Conservation (phyloP, 2,888 invertebrate species). For the Ellobium chinense region DNA sequence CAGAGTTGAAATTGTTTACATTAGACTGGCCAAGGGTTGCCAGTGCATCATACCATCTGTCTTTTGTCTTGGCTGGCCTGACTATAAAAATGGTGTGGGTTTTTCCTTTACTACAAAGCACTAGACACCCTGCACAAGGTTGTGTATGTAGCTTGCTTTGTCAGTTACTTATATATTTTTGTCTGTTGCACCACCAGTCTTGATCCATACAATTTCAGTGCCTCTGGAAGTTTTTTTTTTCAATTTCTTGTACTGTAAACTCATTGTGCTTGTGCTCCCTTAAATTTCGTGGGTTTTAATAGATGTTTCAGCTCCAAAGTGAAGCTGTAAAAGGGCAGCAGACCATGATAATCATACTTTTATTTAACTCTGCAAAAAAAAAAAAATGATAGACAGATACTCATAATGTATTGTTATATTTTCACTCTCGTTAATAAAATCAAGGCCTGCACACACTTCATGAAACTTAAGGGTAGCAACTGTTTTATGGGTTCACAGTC, state of each 20-base stretch:
- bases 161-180: conserved; percentile 12
- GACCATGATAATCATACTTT: too few relatives aligned
- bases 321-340: too few relatives aligned
- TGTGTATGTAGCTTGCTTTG: conserved; percentile 43
- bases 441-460: too few relatives aligned
- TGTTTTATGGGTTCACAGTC: too few relatives aligned
- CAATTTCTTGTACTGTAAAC: background rate
- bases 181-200: conserved; percentile 21
- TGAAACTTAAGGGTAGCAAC: too few relatives aligned
- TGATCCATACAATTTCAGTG: conserved; percentile 18
- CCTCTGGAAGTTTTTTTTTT: background rate
- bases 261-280: background rate
- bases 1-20: background rate
- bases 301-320: too few relatives aligned
- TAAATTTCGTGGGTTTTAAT: conserved; percentile 13
- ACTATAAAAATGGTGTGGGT: conserved; percentile 19
- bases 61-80: conserved; percentile 1
- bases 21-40: background rate
- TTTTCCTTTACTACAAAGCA: conserved; percentile 15
- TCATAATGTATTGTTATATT: too few relatives aligned
- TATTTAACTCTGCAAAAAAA: too few relatives aligned
- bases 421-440: too few relatives aligned
- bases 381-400: too few relatives aligned
- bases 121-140: conserved; percentile 37
- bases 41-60: background rate